phyloP scores from a whole-genome alignment of 2,797 vertebrate genomes.

The Podarcis lilfordi region DNA sequence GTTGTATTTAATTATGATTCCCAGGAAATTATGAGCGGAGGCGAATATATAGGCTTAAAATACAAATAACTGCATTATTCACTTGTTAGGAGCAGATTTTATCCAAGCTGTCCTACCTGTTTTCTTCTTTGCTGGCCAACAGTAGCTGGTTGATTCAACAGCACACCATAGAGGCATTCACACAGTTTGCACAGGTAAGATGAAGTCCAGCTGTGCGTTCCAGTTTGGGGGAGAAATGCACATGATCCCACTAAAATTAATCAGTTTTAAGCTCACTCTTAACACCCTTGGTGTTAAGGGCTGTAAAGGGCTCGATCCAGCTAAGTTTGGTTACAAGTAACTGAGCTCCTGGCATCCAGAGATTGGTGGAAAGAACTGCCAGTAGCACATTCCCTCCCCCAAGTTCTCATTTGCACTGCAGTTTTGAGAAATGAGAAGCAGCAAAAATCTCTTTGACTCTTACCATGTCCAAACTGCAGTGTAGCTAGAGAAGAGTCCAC shows the following conservation, averaged over 20 bases:
- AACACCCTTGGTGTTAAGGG: too few species aligned
- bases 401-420: not conserved
- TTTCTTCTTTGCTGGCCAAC: constrained; percentile 82
- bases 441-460: not conserved
- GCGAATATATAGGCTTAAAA: rapidly evolving
- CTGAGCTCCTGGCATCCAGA: not conserved
- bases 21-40: rapidly evolving
- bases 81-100: constrained; percentile 84
- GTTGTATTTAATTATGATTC: not conserved
- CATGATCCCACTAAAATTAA: not conserved
- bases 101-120: constrained; percentile 82
- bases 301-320: not conserved
- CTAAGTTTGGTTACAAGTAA: not conserved
- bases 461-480: too few species aligned
- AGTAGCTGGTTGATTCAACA: constrained; percentile 88
- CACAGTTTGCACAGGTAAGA: constrained; percentile 90
- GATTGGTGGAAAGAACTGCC: not conserved
- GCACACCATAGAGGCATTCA: constrained; percentile 89
- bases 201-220: not conserved
- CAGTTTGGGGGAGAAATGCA: not conserved
- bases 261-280: not conserved
- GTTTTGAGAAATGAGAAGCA: not conserved
- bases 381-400: not conserved
- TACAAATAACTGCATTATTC: constrained; percentile 24
- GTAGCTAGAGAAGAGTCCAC: too few species aligned